These are phyloP conservation scores for Eupithecia dodoneata DNA, from an alignment of 2,888 invertebrate species.

Conservation along the genomic window DNA sequence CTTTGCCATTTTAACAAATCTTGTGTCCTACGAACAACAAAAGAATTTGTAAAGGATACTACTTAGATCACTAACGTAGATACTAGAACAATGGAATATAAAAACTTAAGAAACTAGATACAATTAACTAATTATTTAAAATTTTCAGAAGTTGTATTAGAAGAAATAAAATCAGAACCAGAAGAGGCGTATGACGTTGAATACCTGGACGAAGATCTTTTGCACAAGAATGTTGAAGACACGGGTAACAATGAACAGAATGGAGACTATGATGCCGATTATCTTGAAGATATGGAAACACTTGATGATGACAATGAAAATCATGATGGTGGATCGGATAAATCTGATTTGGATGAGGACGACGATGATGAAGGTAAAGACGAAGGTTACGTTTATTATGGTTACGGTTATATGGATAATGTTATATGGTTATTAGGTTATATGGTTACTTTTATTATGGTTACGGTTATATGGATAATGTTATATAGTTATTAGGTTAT, in stretches of 20 bases:
- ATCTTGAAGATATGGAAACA: not conserved
- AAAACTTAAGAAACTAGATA: no score
- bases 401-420: no score
- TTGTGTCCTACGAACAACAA: conserved; percentile 51
- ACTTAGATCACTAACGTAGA: no score
- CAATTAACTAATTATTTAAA: not conserved
- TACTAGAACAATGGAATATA: no score
- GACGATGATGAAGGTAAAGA: conserved; percentile 33
- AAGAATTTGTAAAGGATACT: no score
- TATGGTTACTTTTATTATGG: no score
- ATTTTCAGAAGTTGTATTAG: conserved; percentile 14
- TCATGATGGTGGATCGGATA: conserved; percentile 9
- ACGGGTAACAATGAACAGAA: not conserved
- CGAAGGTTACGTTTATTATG: no score
- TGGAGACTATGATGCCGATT: not conserved
- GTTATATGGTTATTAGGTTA: no score
- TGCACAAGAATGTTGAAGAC: conserved; percentile 12
- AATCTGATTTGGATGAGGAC: conserved; percentile 14
- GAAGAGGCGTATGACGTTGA: conserved; percentile 50
- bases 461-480: no score
- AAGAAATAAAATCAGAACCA: conserved; percentile 10
- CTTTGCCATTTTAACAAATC: conserved; percentile 93
- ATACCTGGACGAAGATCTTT: conserved; percentile 52
- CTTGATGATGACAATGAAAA: conserved; percentile 11
- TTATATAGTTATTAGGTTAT: no score